phyloP scores from a whole-genome alignment of 2,888 invertebrate genomes.

The Tillus elongatus region DNA sequence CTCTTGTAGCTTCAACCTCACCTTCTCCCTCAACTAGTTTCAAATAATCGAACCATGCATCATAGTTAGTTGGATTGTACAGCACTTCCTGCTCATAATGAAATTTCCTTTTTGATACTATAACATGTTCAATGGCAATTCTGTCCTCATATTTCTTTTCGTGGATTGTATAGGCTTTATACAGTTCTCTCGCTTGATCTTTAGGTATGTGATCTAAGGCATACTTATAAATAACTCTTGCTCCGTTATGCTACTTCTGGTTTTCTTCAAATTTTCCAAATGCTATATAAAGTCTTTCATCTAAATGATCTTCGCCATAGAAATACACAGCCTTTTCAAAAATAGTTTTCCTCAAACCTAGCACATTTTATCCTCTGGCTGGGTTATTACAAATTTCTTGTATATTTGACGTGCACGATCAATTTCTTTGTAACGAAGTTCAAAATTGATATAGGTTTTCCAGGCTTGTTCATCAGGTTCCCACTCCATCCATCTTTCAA shows the following conservation, averaged over 20 bases:
- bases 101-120: slow-evolving; percentile 92
- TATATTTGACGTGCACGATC: slow-evolving; percentile 90
- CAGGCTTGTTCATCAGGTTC: slow-evolving; percentile 99
- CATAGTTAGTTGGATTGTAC: slow-evolving; percentile 93
- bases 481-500: slow-evolving; percentile 99
- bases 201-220: slow-evolving; percentile 91
- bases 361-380: slow-evolving; percentile 98
- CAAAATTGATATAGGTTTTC: slow-evolving; percentile 99
- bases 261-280: slow-evolving; percentile 98
- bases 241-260: slow-evolving; percentile 96
- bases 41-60: slow-evolving; percentile 99
- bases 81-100: slow-evolving; percentile 96
- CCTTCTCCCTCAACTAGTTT: slow-evolving; percentile 85
- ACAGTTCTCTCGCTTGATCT: slow-evolving; percentile 83
- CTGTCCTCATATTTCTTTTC: slow-evolving; percentile 98
- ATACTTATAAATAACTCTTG: slow-evolving; percentile 93
- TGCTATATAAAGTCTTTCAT: slow-evolving; percentile 87
- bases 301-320: slow-evolving; percentile 93
- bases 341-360: slow-evolving; percentile 87
- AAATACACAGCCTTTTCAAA: slow-evolving; percentile 94
- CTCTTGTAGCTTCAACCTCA: slow-evolving; percentile 74
- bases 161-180: slow-evolving; percentile 94
- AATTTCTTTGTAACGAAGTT: slow-evolving; percentile 91
- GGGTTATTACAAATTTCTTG: slow-evolving; percentile 92
- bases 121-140: slow-evolving; percentile 94